Evolutionary conservation across 2,888 invertebrate species (phyloP).

Genomic region (Ceriagrion tenellum): DNA sequence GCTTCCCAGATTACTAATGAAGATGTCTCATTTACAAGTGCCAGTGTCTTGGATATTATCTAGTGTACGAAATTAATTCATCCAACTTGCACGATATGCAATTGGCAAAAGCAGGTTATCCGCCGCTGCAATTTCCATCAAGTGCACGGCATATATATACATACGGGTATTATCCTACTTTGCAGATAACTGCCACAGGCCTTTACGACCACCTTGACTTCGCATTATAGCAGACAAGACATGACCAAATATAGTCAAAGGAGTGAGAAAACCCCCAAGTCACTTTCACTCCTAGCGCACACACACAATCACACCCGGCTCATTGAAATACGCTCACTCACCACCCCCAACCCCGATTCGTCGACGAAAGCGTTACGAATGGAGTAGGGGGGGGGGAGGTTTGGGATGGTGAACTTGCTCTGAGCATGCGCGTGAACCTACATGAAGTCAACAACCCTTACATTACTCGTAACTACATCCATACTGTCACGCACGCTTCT

Average conservation of each 20-base stretch:
- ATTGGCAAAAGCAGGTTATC: neutral
- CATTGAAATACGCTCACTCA: slow-evolving; percentile 65
- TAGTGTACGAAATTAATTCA: no score
- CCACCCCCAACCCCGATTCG: slow-evolving; percentile 32
- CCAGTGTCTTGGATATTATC: no score
- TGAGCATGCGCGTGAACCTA: slow-evolving; percentile 51
- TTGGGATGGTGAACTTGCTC: neutral
- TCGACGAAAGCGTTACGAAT: slow-evolving; percentile 9
- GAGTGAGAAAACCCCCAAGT: slow-evolving; percentile 57
- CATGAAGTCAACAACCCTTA: slow-evolving; percentile 62
- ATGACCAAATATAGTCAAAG: slow-evolving; percentile 65
- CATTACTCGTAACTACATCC: slow-evolving; percentile 31
- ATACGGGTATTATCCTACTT: neutral
- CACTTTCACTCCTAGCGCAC: slow-evolving; percentile 52
- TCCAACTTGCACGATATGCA: neutral
- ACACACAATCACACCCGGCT: neutral
- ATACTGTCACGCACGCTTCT: slow-evolving; percentile 21
- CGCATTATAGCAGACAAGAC: slow-evolving; percentile 58
- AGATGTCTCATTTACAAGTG: no score
- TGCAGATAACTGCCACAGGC: neutral
- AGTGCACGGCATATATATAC: neutral
- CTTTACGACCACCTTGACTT: slow-evolving; percentile 51
- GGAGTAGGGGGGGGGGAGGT: no score
- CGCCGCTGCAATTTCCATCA: neutral
- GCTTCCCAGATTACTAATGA: no score